Evolutionary conservation across 1,140 invertebrate species (phyloP), one percentile per base, ranked within the genome.

Genomic region (Drosophila nigromelanica): DNA sequence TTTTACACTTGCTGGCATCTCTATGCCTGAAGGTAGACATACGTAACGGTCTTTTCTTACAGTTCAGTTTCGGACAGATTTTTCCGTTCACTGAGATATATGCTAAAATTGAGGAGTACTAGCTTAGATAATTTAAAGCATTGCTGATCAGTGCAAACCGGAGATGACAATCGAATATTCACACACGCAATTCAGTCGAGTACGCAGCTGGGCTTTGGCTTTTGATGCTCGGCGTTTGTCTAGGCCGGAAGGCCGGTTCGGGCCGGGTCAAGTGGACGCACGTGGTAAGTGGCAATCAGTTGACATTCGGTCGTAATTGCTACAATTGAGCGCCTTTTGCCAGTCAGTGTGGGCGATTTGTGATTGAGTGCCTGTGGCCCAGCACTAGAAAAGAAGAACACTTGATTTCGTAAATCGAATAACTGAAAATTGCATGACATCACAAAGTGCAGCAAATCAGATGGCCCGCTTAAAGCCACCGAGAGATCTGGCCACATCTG

Each of bases 261-360:
- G 47, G 63, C 54, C 33, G 54, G 52, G 30, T 52, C 52, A 45
- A 66, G 80, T 72, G 72, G 56, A 45, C 71, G 80, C 72, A 73
- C 80, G 80, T 82, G 80, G 66, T 73, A 79, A 82, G 80, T 82
- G 80, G 72, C 80, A 83, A 79, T 75, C 80, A 82, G 83, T 82
- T 75, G 80, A 81, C 63, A 81, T 78, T 70, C 37, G 52, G 35
- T 47, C 64, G 70, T 82, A 81, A 82, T 78, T 81, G 79, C 69
- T 45, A 78, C 79, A 78, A 76, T 78, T 70, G 66, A 78, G 52
- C 63, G 35, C 55, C 54, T 40, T 58, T 58, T 27, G 64, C 40
- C 30, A 35, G 62, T 39, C 27, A 21, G 24, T n/a, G 24, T 27
- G 47, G 47, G 24, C 24, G 24, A 24, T 54, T 54, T 30, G 39